Evolutionary conservation across 2,888 invertebrate genomes (phyloP).

Genomic region (Deladenus siricidicola): DNA sequence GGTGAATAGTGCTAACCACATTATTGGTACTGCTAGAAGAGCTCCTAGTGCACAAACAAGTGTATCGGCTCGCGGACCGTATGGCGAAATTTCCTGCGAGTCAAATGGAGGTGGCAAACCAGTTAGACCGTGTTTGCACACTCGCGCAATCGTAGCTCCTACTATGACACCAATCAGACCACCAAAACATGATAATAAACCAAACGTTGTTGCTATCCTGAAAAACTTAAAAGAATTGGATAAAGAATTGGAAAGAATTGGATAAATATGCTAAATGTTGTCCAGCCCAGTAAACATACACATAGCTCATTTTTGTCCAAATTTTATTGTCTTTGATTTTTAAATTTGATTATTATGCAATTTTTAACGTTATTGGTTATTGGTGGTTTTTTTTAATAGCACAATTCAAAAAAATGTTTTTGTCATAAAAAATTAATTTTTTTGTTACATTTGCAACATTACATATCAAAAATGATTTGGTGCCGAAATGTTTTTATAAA

Average conservation of each 20-base stretch:
- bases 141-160: neutral
- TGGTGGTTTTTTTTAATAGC: too few relatives aligned
- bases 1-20: slow-evolving; percentile 59
- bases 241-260: too few relatives aligned
- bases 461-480: too few relatives aligned
- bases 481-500: neutral
- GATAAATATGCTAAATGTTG: too few relatives aligned
- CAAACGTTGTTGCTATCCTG: slow-evolving; percentile 4
- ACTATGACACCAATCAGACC: neutral
- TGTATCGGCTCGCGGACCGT: slow-evolving; percentile 55
- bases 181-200: slow-evolving; percentile 2
- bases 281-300: too few relatives aligned
- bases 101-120: slow-evolving; percentile 11
- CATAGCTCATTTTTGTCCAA: neutral
- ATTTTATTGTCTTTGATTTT: neutral
- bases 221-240: too few relatives aligned
- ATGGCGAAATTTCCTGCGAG: neutral
- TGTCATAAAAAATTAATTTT: too few relatives aligned
- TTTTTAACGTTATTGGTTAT: too few relatives aligned
- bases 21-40: slow-evolving; percentile 69
- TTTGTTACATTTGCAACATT: too few relatives aligned
- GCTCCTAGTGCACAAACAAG: slow-evolving; percentile 80
- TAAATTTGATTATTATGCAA: too few relatives aligned
- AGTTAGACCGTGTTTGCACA: slow-evolving; percentile 20
- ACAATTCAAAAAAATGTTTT: neutral